phyloP scores from a whole-genome alignment of 2,888 invertebrate genomes.

The Rhingia rostrata region DNA sequence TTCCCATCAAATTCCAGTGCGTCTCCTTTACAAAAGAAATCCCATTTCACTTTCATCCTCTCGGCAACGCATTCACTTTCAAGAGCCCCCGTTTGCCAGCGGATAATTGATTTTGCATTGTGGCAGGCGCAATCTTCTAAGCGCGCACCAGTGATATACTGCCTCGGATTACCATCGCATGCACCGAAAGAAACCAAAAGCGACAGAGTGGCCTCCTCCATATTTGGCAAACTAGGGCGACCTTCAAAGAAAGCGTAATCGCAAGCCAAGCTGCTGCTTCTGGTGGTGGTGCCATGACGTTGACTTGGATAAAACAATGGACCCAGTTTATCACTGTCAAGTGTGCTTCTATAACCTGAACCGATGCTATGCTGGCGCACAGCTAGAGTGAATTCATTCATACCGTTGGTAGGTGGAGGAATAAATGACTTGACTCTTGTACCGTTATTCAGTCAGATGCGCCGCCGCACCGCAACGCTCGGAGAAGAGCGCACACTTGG shows the following conservation, averaged over 20 bases:
- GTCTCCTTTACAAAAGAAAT: not conserved
- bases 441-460: too few relatives aligned
- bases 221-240: constrained; percentile 70
- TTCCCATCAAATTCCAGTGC: not conserved
- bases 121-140: constrained; percentile 51
- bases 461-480: not conserved
- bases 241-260: constrained; percentile 74
- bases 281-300: constrained; percentile 4
- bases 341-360: constrained; percentile 44
- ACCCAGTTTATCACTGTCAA: constrained; percentile 69
- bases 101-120: constrained; percentile 55
- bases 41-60: constrained; percentile 48
- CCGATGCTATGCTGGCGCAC: not conserved
- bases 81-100: constrained; percentile 56
- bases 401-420: constrained; percentile 14
- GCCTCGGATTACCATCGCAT: constrained; percentile 49
- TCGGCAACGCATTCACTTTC: constrained; percentile 61
- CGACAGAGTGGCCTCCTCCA: constrained; percentile 48
- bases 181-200: constrained; percentile 31
- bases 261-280: constrained; percentile 9
- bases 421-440: constrained; percentile 34
- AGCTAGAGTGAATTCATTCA: constrained; percentile 58
- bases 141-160: constrained; percentile 51
- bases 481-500: constrained; percentile 31
- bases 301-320: constrained; percentile 57